Base-by-base conservation (phyloP, 2,888 invertebrate species). In the Agonopterix alstromeriana region DNA sequence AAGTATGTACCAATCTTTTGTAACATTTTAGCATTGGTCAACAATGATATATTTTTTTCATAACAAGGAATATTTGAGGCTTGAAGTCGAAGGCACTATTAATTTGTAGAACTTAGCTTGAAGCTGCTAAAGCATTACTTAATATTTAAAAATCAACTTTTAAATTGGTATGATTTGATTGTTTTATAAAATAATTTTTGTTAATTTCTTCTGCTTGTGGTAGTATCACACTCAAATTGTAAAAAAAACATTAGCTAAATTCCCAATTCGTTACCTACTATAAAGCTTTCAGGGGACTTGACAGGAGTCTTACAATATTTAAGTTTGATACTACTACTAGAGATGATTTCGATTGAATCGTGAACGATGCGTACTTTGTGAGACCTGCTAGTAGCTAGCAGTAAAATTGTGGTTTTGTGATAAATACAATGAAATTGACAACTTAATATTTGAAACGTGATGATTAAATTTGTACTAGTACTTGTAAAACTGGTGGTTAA, bases 361-460 rank as follows among this genome's bases (percentile, higher is more conserved):
- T 76, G 61, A 68, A 63, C 63, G 62, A 48, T 36, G 65, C 69
- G 69, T 71, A 74, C 60, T 64, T 66, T 79, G 79, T 82, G 82
- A 79, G 67, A 75, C 63, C 77, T 86, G 87, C 87, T 82, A 87
- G 87, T 59, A 75, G 77, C 87, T 87, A 78, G 87, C 87, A 85
- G 80, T 82, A 84, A 77, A 87, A 86, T 79, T 73, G 82, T 76
- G 71, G 76, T 82, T 80, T 82, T 86, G 87, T 88, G 87, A 86
- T 87, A 86, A 75, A 71, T 76, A 83, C 84, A 87, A 87, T 86
- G 76, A 80, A 86, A 86, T 87, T 85, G 85, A 79, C 66, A 73
- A 75, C 71, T 78, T 74, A 64, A 72, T 70, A 71, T 70, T 76
- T 65, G 70, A 71, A 73, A 67, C 65, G 67, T 77, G 74, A 79